Evolutionary conservation across 2,797 vertebrate genomes (phyloP), one percentile per base, ranked within the genome.

Genomic region (Brotula barbata): DNA sequence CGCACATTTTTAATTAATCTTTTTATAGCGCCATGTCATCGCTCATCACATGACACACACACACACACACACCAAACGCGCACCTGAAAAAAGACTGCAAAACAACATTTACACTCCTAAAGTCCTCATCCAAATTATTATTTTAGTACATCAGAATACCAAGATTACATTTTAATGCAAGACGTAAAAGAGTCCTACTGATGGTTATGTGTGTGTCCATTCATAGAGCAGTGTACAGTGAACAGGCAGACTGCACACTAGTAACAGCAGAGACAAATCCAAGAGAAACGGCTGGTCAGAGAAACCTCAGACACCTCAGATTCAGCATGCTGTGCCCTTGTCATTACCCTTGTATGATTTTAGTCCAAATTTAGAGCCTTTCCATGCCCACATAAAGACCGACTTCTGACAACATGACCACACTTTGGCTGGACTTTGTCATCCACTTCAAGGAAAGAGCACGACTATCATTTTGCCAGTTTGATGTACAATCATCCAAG

Each of bases 1-100:
- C 40, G 37, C 84, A 87, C 71, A 84, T 81, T 87, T 90, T 87
- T 87, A 89, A 91, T 87, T 70, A 77, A 80, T 81, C 80, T 87
- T 89, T 91, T 90, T 87, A 87, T 84, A 89, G 68, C 66, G 0
- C 9, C 46, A 67, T 78, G 75, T 28, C 45, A 64, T 83, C 76
- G 31, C 64, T 68, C 58, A 76, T 64, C 78, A 74, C 71, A 67
- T 78, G 69, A 83, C 73, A 53, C 59, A n/a, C n/a, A n/a, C n/a
- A n/a, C n/a, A n/a, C n/a, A n/a, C n/a, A n/a, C n/a, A n/a, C n/a
- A n/a, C n/a, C n/a, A n/a, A n/a, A n/a, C n/a, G n/a, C n/a, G n/a
- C n/a, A n/a, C n/a, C n/a, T n/a, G n/a, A n/a, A n/a, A n/a, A n/a
- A n/a, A n/a, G n/a, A n/a, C n/a, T n/a, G n/a, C n/a, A n/a, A n/a